Evolutionary conservation across 2,888 invertebrate genomes (phyloP), one percentile per base, ranked within the genome.

Genomic region (Tinea semifulvella): DNA sequence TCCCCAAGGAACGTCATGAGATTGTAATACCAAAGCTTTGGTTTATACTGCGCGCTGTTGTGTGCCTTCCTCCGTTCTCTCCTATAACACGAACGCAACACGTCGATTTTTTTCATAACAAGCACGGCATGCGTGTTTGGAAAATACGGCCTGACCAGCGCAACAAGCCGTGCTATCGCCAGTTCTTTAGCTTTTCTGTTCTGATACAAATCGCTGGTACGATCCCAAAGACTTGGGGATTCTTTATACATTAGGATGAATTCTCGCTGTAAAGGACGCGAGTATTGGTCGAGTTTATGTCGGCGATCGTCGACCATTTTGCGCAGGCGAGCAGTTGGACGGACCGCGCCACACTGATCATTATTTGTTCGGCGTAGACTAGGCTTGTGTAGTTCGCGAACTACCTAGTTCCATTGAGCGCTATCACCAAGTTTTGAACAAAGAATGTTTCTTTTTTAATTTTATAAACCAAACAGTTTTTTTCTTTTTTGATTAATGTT

Each of bases 21-120:
- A 20, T 45, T 18, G 22, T 40, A 45, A 36, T 45, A 45, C 45
- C 45, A 45, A 22, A 45, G 31, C n/a, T 17, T 28, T 3, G 45
- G 40, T 13, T 28, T 16, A 22, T 44, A 44, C 7, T n/a, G n/a
- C n/a, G n/a, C n/a, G n/a, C n/a, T n/a, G n/a, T n/a, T 11, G 2
- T 22, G 8, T 13, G 40, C 18, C 19, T 14, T 16, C 10, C 28
- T 3, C 11, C 31, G 27, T 14, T 40, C 40, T 11, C 26, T 26
- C 13, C 45, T 39, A 16, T 45, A 27, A 18, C 77, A 76, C 5
- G 77, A 74, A 20, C 77, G 65, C 48, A 79, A 51, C 52, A 76
- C 77, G 54, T 77, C 77, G 27, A 79, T 74, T 55, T 77, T 77
- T 44, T 76, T 61, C 51, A 76, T 50, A 3, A 77, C 66, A 43